Base-by-base conservation (phyloP, 2,113 vertebrate species). In the Conger conger region DNA sequence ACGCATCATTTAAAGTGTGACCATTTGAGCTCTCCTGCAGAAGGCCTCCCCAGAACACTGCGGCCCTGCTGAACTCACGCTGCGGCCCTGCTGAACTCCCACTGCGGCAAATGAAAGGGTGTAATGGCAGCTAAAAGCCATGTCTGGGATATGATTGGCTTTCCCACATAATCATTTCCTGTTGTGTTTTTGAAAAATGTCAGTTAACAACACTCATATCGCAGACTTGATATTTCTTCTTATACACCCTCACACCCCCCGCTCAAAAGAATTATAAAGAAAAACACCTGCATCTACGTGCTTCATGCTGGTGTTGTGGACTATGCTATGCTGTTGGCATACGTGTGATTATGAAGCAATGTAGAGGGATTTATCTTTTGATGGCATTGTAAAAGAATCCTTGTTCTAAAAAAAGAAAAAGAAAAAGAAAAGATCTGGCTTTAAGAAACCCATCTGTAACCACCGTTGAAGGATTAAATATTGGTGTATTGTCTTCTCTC, bases 161-260 rank as follows among this genome's bases (percentile, higher is more conserved):
- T 89, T 80, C 79, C 50, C 81, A 27, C 63, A 20, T 83, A 88
- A 90, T 60, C 84, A 87, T 87, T 86, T 86, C 82, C 84, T 89
- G 87, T 90, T 87, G 87, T 88, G 84, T 90, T 89, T 88, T 79
- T 87, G 83, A 84, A 50, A 84, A 87, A 85, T 86, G 76, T 53
- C 84, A 81, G 84, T 79, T 80, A 85, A 81, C 54, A 54, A 50
- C 84, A 84, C 76, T 85, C 84, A 53, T 60, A 37, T n/a, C 68
- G 45, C 45, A 87, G 68, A 16, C 4, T 7, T 27, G 27, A 33
- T 63, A 76, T 42, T 60, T 68, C 36, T 53, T 85, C 35, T 82
- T 76, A 37, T 82, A 17, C 81, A 57, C 27, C 81, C 16, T n/a
- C 45, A 42, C 50, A 15, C 81, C 54, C 37, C 33, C 79, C 57